Conservation (phyloP, 2,113 vertebrate species). For the Perccottus glenii region DNA sequence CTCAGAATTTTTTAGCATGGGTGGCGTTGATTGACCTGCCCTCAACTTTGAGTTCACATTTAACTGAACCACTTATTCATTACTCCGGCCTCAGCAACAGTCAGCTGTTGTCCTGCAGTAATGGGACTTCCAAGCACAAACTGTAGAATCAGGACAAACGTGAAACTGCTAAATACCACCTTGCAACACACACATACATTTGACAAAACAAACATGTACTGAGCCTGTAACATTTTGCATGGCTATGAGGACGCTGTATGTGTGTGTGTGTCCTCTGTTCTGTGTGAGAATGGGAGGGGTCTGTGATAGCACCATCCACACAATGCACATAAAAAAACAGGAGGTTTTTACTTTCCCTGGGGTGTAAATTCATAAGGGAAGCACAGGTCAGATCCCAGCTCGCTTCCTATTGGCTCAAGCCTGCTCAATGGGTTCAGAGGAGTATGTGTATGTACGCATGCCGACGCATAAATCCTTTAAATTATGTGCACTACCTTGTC, state of each 20-base stretch:
- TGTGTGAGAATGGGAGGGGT: conserved; percentile 18
- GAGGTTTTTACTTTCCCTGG: conserved; percentile 27
- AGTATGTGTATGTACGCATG: conserved; percentile 11
- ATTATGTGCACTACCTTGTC: conserved; percentile 10
- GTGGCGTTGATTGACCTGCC: no score
- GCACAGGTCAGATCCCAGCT: conserved; percentile 38
- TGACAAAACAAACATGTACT: conserved; percentile 31
- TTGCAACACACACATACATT: conserved; percentile 21
- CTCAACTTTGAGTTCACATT: no score
- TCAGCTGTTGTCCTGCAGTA: no score
- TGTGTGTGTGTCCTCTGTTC: conserved; percentile 23
- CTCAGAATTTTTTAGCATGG: no score
- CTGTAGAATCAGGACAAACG: not conserved
- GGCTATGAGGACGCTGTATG: conserved; percentile 12
- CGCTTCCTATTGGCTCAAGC: conserved; percentile 22
- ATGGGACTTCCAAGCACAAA: no score
- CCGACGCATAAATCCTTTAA: conserved; percentile 10
- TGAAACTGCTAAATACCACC: not conserved
- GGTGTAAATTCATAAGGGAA: conserved; percentile 39
- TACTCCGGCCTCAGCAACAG: no score
- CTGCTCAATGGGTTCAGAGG: conserved; percentile 19
- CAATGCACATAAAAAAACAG: conserved; percentile 19
- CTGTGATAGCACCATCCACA: conserved; percentile 17
- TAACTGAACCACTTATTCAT: no score
- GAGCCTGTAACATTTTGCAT: conserved; percentile 18